Conservation (phyloP, 53 echinoderm and acorn worm genomes). For the Echinometra lucunter region DNA sequence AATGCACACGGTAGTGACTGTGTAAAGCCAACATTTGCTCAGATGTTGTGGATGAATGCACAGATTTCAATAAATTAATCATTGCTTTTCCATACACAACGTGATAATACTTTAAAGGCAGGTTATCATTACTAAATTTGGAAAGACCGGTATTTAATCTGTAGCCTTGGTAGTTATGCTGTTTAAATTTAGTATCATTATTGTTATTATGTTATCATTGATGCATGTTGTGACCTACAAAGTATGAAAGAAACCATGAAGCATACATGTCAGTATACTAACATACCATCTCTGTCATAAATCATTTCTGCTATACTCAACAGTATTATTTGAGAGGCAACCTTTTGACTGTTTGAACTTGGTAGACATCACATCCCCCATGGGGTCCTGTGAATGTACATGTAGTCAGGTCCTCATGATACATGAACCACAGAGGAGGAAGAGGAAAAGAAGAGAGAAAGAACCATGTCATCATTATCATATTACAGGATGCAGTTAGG, state of each 20-base stretch:
- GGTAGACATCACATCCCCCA: not conserved
- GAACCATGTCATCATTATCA: not conserved
- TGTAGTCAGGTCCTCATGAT: not conserved
- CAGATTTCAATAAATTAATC: not conserved
- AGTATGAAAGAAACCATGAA: not conserved
- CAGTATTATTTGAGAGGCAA: not conserved
- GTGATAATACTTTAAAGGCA: not conserved
- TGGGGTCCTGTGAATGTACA: not conserved
- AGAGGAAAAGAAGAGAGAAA: not conserved
- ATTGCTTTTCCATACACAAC: not conserved
- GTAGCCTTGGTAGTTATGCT: not conserved
- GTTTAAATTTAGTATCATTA: not conserved
- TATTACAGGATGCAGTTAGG: not conserved
- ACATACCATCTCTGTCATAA: constrained; percentile 28
- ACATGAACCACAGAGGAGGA: not conserved
- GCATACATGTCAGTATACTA: not conserved
- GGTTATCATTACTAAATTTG: not conserved
- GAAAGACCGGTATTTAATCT: not conserved
- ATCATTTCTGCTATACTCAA: constrained; percentile 25
- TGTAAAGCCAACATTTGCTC: not conserved
- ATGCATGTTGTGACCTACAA: not conserved
- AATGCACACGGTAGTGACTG: too few species aligned
- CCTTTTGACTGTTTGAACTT: constrained; percentile 36
- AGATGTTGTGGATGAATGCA: not conserved
- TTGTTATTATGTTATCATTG: constrained; percentile 17